Percentiles rank a stretch among this genome's conserved stretches.
These are phyloP conservation scores for Meandrusa payeni DNA, from an alignment of 2,888 invertebrate species.

Conservation along the genomic window DNA sequence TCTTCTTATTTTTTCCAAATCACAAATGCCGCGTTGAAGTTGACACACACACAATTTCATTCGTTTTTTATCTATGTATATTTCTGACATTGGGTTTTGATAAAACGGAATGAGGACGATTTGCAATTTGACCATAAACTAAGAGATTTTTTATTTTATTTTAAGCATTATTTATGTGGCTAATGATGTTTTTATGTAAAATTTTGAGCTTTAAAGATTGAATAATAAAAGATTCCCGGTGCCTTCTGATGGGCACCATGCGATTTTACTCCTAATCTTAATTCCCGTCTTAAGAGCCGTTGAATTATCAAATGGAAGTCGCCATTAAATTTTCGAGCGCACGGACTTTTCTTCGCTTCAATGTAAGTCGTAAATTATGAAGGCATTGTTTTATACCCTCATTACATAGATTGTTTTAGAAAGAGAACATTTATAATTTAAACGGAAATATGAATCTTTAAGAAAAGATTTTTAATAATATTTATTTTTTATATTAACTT, in stretches of 20 bases:
- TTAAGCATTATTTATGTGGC: too few species aligned
- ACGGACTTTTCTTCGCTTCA: conserved; percentile 43
- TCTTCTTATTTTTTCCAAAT: too few species aligned
- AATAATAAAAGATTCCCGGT: conserved; percentile 34
- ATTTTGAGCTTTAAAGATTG: conserved; percentile 14
- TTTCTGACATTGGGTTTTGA: too few species aligned
- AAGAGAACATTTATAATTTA: conserved; percentile 41
- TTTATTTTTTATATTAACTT: too few species aligned
- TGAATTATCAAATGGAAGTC: conserved; percentile 51
- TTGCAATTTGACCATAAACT: too few species aligned
- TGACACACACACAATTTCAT: too few species aligned
- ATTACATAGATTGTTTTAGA: conserved; percentile 67
- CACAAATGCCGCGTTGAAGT: too few species aligned
- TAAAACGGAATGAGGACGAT: too few species aligned
- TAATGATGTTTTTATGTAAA: not conserved
- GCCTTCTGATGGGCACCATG: conserved; percentile 33
- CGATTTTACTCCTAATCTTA: conserved; percentile 54
- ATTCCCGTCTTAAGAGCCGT: conserved; percentile 53
- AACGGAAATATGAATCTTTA: conserved; percentile 1
- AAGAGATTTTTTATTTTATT: too few species aligned
- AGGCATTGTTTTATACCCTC: conserved; percentile 69
- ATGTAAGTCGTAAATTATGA: conserved; percentile 60
- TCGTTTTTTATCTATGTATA: too few species aligned
- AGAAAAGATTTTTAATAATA: too few species aligned
- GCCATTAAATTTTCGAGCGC: conserved; percentile 44